A percentile compares a stretch with the other conserved stretches of the same genome.
phyloP scores from a whole-genome alignment of 2,888 invertebrate genomes.

The Dryomyza anilis region DNA sequence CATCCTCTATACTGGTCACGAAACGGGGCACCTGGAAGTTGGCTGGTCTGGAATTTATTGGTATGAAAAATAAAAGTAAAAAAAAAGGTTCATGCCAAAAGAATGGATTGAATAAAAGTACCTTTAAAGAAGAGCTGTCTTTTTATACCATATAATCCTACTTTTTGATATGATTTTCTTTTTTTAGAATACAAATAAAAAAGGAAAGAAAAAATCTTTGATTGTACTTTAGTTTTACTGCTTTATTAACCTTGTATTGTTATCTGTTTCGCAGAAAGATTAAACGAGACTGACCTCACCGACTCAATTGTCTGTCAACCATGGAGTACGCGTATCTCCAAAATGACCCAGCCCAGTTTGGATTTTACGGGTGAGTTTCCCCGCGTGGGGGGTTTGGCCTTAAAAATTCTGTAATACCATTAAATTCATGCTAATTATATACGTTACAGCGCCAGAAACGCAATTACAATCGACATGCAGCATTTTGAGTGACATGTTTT shows the following conservation, averaged over 20 bases:
- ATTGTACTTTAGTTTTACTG: too few relatives aligned
- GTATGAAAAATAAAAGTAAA: too few relatives aligned
- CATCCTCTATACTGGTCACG: constrained; percentile 88
- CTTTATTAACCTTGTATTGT: too few relatives aligned
- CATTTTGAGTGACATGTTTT: constrained; percentile 94
- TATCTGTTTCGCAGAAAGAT: constrained; percentile 74
- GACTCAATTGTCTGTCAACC: constrained; percentile 79
- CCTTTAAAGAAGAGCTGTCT: too few relatives aligned
- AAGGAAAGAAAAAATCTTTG: too few relatives aligned
- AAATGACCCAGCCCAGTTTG: constrained; percentile 92
- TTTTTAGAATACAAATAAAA: too few relatives aligned
- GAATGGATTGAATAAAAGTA: not conserved
- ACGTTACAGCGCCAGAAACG: constrained; percentile 85
- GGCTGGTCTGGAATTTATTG: constrained; percentile 90
- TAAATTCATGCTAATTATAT: too few relatives aligned
- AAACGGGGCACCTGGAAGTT: constrained; percentile 96
- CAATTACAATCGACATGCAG: constrained; percentile 83
- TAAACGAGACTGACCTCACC: constrained; percentile 71
- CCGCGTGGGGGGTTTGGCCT: too few relatives aligned
- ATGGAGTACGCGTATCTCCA: constrained; percentile 90
- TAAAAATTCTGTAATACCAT: too few relatives aligned
- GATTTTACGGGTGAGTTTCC: constrained; percentile 85
- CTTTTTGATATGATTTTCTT: not conserved
- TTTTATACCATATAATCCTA: not conserved
- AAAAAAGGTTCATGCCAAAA: too few relatives aligned